A percentile compares a stretch with the other conserved stretches of the same genome.
These are phyloP conservation scores for Caenorhabditis angaria DNA, from an alignment of 2,888 invertebrate species.

Conservation along the genomic window DNA sequence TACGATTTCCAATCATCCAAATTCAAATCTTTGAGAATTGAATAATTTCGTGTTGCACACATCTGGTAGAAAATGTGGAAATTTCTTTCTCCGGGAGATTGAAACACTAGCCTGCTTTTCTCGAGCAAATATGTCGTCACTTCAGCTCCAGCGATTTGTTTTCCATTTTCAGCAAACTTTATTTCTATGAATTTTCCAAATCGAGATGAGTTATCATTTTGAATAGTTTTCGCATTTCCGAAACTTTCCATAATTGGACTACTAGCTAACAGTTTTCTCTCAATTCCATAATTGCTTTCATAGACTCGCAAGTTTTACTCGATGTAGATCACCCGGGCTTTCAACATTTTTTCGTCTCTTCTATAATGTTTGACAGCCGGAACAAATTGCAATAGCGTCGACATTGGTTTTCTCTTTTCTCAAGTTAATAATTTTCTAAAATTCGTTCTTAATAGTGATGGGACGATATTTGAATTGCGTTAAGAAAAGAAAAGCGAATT, in stretches of 20 bases:
- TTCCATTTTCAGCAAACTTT: slow-evolving; percentile 74
- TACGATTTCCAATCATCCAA: slow-evolving; percentile 83
- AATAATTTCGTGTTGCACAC: slow-evolving; percentile 79
- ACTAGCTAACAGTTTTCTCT: slow-evolving; percentile 92
- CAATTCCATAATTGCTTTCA: no score
- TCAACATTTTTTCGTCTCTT: no score
- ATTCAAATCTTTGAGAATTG: slow-evolving; percentile 78
- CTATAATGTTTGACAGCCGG: no score
- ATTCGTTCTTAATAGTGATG: no score
- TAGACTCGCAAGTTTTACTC: no score
- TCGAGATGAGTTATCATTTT: slow-evolving; percentile 94
- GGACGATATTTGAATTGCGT: no score
- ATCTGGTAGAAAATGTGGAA: slow-evolving; percentile 98
- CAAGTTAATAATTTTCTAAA: no score
- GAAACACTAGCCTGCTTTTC: slow-evolving; percentile 89
- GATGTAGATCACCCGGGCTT: no score
- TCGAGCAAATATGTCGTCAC: slow-evolving; percentile 97
- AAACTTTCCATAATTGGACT: slow-evolving; percentile 99
- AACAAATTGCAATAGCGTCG: no score
- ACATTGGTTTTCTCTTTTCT: no score
- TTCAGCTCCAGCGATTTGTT: slow-evolving; percentile 86
- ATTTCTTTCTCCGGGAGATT: slow-evolving; percentile 88
- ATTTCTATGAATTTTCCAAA: slow-evolving; percentile 79
- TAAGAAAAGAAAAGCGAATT: no score
- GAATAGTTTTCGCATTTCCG: slow-evolving; percentile 95